Conservation (phyloP, 2,888 invertebrate species). For the Ormyrus labotus region DNA sequence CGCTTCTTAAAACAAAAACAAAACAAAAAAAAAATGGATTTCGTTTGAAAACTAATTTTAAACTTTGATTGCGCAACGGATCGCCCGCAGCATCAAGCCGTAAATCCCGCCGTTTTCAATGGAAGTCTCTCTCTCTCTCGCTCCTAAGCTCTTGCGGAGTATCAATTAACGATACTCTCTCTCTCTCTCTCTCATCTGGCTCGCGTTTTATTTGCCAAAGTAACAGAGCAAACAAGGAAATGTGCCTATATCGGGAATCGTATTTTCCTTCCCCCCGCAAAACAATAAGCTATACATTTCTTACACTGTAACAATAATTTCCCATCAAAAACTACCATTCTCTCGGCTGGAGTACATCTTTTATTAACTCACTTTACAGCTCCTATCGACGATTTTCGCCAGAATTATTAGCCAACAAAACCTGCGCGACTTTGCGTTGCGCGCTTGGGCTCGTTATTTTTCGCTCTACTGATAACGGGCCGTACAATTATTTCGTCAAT, state of each 20-base stretch:
- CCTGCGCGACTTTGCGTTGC: too few relatives aligned
- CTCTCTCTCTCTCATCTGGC: neutral
- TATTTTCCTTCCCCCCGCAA: too few relatives aligned
- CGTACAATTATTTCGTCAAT: neutral
- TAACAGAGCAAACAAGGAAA: neutral
- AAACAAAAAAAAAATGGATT: neutral
- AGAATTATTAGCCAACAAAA: too few relatives aligned
- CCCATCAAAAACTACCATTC: too few relatives aligned
- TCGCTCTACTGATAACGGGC: conserved; percentile 11
- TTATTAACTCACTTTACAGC: too few relatives aligned
- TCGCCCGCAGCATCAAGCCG: neutral
- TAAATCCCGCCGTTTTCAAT: conserved; percentile 17
- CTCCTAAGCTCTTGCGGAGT: neutral
- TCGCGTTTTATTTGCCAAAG: conserved; percentile 12
- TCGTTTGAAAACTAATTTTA: conserved; percentile 27
- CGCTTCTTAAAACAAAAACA: neutral
- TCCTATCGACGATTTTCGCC: too few relatives aligned
- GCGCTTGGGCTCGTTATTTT: conserved; percentile 3
- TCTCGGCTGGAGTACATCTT: too few relatives aligned
- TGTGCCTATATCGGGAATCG: neutral
- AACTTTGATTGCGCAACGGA: conserved; percentile 27
- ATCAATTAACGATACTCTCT: conserved; percentile 16
- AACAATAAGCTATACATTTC: too few relatives aligned
- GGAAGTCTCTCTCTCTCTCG: neutral
- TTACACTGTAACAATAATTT: too few relatives aligned